These are phyloP conservation scores for Rhagoletis zephyria DNA, from an alignment of 1,140 invertebrate species.

Conservation along the genomic window DNA sequence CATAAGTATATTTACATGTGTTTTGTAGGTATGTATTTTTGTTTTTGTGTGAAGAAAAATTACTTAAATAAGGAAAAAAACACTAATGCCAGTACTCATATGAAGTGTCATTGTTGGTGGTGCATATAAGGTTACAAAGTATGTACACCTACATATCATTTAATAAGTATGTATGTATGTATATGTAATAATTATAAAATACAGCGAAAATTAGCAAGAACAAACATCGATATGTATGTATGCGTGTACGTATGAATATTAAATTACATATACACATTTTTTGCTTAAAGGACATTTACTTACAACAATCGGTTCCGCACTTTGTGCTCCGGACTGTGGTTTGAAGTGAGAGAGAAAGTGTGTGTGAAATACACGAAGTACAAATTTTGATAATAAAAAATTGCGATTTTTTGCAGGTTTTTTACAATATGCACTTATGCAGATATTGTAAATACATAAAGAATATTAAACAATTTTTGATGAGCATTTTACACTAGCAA, in stretches of 20 bases:
- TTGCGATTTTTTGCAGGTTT: slow-evolving; percentile 54
- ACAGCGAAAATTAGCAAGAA: slow-evolving; percentile 15
- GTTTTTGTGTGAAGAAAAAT: too few species aligned
- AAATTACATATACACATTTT: slow-evolving; percentile 51
- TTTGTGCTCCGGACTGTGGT: slow-evolving; percentile 88
- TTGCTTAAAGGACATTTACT: slow-evolving; percentile 76
- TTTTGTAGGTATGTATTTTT: too few species aligned
- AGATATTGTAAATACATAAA: slow-evolving; percentile 54
- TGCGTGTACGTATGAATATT: slow-evolving; percentile 56
- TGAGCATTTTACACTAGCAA: slow-evolving; percentile 18
- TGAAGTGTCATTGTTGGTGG: neutral
- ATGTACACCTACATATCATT: neutral
- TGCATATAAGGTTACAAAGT: neutral
- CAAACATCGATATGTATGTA: slow-evolving; percentile 21
- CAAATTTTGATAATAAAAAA: slow-evolving; percentile 56
- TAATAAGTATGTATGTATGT: neutral
- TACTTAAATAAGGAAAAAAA: too few species aligned
- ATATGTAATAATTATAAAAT: slow-evolving; percentile 48
- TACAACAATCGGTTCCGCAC: slow-evolving; percentile 95
- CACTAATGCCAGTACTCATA: neutral
- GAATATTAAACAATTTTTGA: slow-evolving; percentile 45
- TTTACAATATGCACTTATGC: slow-evolving; percentile 1
- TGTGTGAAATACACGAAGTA: slow-evolving; percentile 53
- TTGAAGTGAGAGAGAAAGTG: slow-evolving; percentile 55
- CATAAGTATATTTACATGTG: too few species aligned